A percentile compares a stretch with the other conserved stretches of the same genome.
Evolutionary conservation across 2,888 invertebrate genomes (phyloP).

Genomic region (Drosophila longiperda): DNA sequence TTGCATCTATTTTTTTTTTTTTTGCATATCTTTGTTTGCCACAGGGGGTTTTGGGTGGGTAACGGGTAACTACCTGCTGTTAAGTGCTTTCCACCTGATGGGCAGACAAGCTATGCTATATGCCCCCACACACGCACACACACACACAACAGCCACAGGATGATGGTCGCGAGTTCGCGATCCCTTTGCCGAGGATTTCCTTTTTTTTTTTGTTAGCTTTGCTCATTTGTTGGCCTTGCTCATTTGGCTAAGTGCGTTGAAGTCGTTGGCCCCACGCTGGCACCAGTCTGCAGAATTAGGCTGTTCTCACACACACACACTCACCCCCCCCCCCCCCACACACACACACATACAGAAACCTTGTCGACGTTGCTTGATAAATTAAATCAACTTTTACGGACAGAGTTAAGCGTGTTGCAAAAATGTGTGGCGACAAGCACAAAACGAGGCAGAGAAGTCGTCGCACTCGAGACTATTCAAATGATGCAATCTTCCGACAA

Average conservation of each 20-base stretch:
- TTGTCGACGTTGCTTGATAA: slow-evolving; percentile 45
- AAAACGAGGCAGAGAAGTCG: slow-evolving; percentile 33
- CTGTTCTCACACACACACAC: slow-evolving; percentile 36
- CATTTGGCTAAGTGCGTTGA: slow-evolving; percentile 82
- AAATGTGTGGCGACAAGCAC: slow-evolving; percentile 7
- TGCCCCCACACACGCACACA: slow-evolving; percentile 22
- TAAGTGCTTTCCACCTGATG: slow-evolving; percentile 75
- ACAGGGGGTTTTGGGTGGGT: slow-evolving; percentile 6
- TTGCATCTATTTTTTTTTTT: slow-evolving; percentile 25
- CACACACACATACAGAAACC: background rate
- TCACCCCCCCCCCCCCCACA: background rate
- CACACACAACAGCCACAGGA: slow-evolving; percentile 48
- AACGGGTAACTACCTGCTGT: slow-evolving; percentile 24
- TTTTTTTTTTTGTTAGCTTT: slow-evolving; percentile 39
- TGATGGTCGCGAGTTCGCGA: slow-evolving; percentile 32
- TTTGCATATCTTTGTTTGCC: slow-evolving; percentile 40
- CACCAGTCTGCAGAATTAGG: slow-evolving; percentile 64
- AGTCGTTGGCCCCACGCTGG: slow-evolving; percentile 63
- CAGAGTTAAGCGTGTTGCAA: slow-evolving; percentile 37
- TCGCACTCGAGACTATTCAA: slow-evolving; percentile 59
- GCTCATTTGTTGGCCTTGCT: slow-evolving; percentile 76
- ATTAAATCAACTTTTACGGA: slow-evolving; percentile 58
- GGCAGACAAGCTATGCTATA: slow-evolving; percentile 49
- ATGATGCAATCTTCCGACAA: slow-evolving; percentile 42
- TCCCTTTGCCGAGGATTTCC: background rate